These are phyloP conservation scores for Apamea epomidion DNA, from an alignment of 2,888 invertebrate species.

Conservation along the genomic window DNA sequence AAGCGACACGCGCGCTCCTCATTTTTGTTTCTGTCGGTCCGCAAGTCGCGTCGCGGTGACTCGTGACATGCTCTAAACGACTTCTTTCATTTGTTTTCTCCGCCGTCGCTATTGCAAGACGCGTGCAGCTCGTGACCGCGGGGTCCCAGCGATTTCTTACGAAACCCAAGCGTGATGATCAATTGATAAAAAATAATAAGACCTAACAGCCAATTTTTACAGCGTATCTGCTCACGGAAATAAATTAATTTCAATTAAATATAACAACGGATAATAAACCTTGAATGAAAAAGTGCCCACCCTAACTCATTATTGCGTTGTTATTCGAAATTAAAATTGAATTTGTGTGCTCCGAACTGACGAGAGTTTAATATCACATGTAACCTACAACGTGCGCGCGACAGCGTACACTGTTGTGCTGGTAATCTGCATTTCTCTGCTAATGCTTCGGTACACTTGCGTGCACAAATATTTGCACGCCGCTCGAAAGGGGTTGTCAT, in stretches of 20 bases:
- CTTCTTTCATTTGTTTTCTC: not conserved
- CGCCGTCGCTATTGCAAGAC: no score
- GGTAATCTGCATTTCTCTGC: slow-evolving; percentile 83
- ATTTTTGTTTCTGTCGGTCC: not conserved
- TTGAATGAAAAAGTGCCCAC: not conserved
- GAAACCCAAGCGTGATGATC: slow-evolving; percentile 1
- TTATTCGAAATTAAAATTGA: slow-evolving; percentile 19
- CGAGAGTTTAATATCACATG: slow-evolving; percentile 49
- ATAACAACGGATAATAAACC: not conserved
- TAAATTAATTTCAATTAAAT: not conserved
- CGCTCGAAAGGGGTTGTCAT: slow-evolving; percentile 85
- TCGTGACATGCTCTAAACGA: not conserved
- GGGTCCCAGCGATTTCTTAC: not conserved
- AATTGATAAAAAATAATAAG: not conserved
- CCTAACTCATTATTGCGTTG: not conserved
- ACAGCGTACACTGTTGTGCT: slow-evolving; percentile 71
- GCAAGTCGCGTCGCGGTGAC: not conserved
- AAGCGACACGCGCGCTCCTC: not conserved
- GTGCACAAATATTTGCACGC: slow-evolving; percentile 85
- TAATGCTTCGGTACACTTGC: slow-evolving; percentile 82
- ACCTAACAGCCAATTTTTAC: not conserved
- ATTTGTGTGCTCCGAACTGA: not conserved
- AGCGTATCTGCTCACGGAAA: not conserved
- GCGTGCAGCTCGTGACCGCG: not conserved
- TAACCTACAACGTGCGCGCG: slow-evolving; percentile 72